Conservation (phyloP, 1,140 invertebrate genomes). For the Plutomurus gul region DNA sequence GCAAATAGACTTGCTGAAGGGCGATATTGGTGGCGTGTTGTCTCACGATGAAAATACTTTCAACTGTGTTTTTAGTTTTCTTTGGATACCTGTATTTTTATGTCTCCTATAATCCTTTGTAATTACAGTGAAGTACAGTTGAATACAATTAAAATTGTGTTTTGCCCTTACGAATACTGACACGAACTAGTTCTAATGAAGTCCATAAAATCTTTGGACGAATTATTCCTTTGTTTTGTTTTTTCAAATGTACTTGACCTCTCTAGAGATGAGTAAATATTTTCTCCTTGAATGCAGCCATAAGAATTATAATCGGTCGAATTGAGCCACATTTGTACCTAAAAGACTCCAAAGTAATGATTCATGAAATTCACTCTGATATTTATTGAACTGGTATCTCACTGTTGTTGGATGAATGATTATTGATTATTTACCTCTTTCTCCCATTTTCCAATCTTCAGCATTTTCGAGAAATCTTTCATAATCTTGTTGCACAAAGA, state of each 20-base stretch:
- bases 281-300: not conserved
- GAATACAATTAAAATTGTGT: too few species aligned
- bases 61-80: not conserved
- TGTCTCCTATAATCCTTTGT: too few species aligned
- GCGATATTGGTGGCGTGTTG: not conserved
- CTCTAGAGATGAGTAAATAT: not conserved
- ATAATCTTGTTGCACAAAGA: not conserved
- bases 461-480: not conserved
- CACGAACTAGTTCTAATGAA: not conserved
- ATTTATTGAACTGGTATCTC: too few species aligned
- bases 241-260: not conserved
- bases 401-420: not conserved
- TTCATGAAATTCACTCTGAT: too few species aligned
- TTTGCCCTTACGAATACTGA: constrained; percentile 5
- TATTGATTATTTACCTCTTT: not conserved
- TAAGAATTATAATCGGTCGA: not conserved
- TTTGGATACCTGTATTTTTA: not conserved
- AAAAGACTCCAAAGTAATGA: not conserved
- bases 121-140: too few species aligned
- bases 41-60: not conserved
- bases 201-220: not conserved
- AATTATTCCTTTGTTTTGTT: not conserved
- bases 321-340: not conserved
- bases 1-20: not conserved
- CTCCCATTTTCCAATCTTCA: not conserved